These are phyloP conservation scores for Smithornis capensis DNA, from an alignment of 2,113 vertebrate species.

Conservation along the genomic window DNA sequence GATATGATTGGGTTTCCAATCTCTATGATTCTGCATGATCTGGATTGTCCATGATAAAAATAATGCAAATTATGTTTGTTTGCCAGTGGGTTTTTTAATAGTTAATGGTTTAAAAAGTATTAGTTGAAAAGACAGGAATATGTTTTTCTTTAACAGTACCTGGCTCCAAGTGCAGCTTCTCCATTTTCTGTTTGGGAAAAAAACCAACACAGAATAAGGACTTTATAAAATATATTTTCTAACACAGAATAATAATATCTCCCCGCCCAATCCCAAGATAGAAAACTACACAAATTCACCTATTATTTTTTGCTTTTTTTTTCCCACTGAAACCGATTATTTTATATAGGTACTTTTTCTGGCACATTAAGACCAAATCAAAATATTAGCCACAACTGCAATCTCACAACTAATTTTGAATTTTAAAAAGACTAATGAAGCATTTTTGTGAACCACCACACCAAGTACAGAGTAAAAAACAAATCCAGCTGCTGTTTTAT, in stretches of 20 bases:
- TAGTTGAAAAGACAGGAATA: conserved; percentile 62
- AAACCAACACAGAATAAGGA: not conserved
- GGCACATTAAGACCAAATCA: not conserved
- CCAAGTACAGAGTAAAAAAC: not conserved
- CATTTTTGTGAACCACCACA: not conserved
- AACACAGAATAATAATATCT: not conserved
- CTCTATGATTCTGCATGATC: conserved; percentile 78
- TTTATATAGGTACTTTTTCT: not conserved
- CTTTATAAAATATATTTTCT: not conserved
- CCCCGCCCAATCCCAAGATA: accelerated
- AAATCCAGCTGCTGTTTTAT: not conserved
- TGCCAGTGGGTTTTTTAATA: conserved; percentile 41
- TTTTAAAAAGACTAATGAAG: not conserved
- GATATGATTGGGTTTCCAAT: conserved; percentile 84
- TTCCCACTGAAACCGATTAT: not conserved
- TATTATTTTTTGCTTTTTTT: not conserved
- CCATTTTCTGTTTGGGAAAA: conserved; percentile 74
- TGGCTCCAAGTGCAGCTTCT: conserved; percentile 81
- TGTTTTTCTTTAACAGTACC: conserved; percentile 85
- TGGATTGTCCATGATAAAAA: conserved; percentile 66
- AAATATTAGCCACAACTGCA: accelerated
- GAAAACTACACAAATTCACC: not conserved
- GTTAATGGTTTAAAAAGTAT: conserved; percentile 71
- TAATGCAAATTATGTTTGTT: conserved; percentile 53
- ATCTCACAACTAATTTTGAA: not conserved